Evolutionary conservation across 2,797 vertebrate species (phyloP).

Genomic region (Gadopsis marmoratus): DNA sequence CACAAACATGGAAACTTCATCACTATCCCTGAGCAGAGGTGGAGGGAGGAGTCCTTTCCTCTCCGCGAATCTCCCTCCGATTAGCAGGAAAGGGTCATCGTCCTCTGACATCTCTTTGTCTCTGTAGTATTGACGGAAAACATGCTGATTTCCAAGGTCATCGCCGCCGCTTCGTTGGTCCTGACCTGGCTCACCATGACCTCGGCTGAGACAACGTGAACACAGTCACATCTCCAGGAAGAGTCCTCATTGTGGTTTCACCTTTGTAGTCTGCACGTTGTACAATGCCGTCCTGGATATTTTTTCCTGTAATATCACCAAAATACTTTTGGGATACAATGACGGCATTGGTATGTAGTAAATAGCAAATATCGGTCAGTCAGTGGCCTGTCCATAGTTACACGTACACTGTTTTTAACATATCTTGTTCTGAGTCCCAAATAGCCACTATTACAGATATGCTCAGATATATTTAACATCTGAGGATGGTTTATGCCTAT

Average conservation of each 20-base stretch:
- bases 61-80: constrained; percentile 64
- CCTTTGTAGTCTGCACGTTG: constrained; percentile 49
- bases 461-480: constrained; percentile 62
- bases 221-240: constrained; percentile 79
- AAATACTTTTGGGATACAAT: constrained; percentile 28
- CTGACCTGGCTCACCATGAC: constrained; percentile 58
- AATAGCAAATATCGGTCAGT: not conserved
- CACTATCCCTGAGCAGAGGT: constrained; percentile 60
- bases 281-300: constrained; percentile 33
- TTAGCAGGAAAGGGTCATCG: constrained; percentile 78
- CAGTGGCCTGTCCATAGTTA: not conserved
- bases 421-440: constrained; percentile 45
- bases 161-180: constrained; percentile 8
- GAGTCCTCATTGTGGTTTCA: constrained; percentile 53
- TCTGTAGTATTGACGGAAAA: constrained; percentile 76
- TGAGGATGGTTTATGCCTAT: constrained; percentile 27
- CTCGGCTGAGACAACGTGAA: constrained; percentile 40
- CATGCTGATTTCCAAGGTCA: constrained; percentile 74
- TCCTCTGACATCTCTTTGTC: constrained; percentile 82
- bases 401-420: constrained; percentile 19
- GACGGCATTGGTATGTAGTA: not conserved
- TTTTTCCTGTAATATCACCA: constrained; percentile 41
- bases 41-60: constrained; percentile 77
- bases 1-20: constrained; percentile 81
- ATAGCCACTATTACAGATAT: constrained; percentile 44